phyloP scores from a whole-genome alignment of 2,888 invertebrate species.

The Steinernema carpocapsae region DNA sequence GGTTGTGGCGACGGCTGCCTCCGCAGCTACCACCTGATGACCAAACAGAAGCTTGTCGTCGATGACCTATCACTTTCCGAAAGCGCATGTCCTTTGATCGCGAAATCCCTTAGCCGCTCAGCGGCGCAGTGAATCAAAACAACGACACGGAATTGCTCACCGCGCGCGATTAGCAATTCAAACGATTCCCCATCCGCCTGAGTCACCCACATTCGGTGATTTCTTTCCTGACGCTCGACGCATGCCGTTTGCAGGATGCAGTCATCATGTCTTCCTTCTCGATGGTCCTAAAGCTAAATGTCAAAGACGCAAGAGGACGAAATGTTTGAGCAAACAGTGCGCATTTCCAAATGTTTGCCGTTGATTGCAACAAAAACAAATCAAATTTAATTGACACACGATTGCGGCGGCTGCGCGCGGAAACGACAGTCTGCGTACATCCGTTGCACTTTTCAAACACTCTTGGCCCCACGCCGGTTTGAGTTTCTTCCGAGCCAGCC shows the following conservation, averaged over 20 bases:
- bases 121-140: conserved; percentile 18
- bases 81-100: conserved; percentile 19
- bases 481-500: background rate
- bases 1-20: background rate
- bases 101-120: background rate
- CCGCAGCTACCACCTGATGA: conserved; percentile 11
- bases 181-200: too few species aligned
- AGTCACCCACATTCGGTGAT: too few species aligned
- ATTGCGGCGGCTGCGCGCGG: conserved; percentile 26
- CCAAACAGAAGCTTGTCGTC: conserved; percentile 6
- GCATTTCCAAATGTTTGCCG: conserved; percentile 12
- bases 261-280: background rate
- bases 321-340: conserved; percentile 16
- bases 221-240: background rate
- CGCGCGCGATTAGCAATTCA: background rate
- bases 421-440: background rate
- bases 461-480: background rate
- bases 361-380: conserved; percentile 31
- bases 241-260: background rate
- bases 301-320: background rate
- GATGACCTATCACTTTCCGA: background rate
- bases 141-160: background rate
- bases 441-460: conserved; percentile 22
- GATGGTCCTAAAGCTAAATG: too few species aligned
- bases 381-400: conserved; percentile 32